Evolutionary conservation across 2,888 invertebrate genomes (phyloP).

Genomic region (Cheilosia pagana): DNA sequence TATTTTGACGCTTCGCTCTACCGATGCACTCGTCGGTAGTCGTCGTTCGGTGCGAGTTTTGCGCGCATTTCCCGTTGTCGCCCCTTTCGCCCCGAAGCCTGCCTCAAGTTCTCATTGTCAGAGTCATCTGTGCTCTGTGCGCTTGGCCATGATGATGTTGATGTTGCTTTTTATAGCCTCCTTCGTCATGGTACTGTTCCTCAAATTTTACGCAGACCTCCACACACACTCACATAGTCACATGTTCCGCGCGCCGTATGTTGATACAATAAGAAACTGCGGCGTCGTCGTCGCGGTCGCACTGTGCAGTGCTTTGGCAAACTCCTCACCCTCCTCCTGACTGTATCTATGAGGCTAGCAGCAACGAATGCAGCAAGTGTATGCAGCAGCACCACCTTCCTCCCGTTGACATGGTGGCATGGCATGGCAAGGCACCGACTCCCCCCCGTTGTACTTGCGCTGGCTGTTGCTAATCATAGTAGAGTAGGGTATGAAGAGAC

Average conservation of each 20-base stretch:
- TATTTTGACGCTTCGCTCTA: slow-evolving; percentile 35
- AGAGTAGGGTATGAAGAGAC: slow-evolving; percentile 57
- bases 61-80: slow-evolving; percentile 22
- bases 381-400: slow-evolving; percentile 38
- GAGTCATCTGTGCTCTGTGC: slow-evolving; percentile 71
- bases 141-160: slow-evolving; percentile 67
- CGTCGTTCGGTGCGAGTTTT: slow-evolving; percentile 9
- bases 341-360: slow-evolving; percentile 46
- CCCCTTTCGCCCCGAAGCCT: not conserved
- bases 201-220: slow-evolving; percentile 49
- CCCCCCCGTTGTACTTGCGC: slow-evolving; percentile 3
- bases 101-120: slow-evolving; percentile 51
- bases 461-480: slow-evolving; percentile 42
- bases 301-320: slow-evolving; percentile 52
- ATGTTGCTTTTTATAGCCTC: slow-evolving; percentile 61
- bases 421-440: slow-evolving; percentile 29
- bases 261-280: slow-evolving; percentile 52
- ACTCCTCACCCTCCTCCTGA: slow-evolving; percentile 1
- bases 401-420: slow-evolving; percentile 28
- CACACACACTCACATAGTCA: slow-evolving; percentile 46
- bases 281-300: slow-evolving; percentile 43
- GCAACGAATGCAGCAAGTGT: slow-evolving; percentile 64
- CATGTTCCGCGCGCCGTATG: slow-evolving; percentile 34
- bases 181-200: slow-evolving; percentile 58
- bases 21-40: slow-evolving; percentile 30